These are phyloP conservation scores for Brachionus sp. DNA, from an alignment of 1,140 invertebrate species.

Conservation along the genomic window DNA sequence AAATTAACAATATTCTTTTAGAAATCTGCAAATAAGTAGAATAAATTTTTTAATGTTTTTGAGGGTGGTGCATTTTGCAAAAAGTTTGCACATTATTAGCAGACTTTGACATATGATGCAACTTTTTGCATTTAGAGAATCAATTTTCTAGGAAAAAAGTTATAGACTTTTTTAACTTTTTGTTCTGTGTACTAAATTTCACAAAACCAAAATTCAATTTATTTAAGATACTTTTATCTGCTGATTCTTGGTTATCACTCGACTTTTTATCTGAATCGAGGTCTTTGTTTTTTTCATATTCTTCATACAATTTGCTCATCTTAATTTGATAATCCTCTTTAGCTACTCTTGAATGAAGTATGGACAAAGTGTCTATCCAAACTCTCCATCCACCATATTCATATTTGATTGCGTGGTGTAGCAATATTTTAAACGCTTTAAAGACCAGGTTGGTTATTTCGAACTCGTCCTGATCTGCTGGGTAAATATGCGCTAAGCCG, in stretches of 20 bases:
- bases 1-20: no score
- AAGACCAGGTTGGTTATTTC: conserved; percentile 98
- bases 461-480: background rate
- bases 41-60: no score
- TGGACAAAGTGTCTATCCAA: conserved; percentile 98
- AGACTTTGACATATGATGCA: no score
- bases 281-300: conserved; percentile 9
- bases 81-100: no score
- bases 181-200: no score
- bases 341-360: conserved; percentile 89
- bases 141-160: no score
- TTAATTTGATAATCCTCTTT: conserved; percentile 36
- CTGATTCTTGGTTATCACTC: background rate
- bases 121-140: no score
- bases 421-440: conserved; percentile 87
- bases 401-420: conserved; percentile 97
- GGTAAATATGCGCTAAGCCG: conserved; percentile 87
- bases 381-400: conserved; percentile 99
- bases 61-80: no score
- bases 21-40: no score
- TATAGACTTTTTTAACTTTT: no score
- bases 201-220: no score
- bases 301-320: conserved; percentile 31
- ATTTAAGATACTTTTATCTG: background rate
- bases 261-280: background rate